Percentiles rank a stretch among this genome's conserved stretches.
These are phyloP conservation scores for Drosophila leonis DNA, from an alignment of 2,888 invertebrate species.

Conservation along the genomic window DNA sequence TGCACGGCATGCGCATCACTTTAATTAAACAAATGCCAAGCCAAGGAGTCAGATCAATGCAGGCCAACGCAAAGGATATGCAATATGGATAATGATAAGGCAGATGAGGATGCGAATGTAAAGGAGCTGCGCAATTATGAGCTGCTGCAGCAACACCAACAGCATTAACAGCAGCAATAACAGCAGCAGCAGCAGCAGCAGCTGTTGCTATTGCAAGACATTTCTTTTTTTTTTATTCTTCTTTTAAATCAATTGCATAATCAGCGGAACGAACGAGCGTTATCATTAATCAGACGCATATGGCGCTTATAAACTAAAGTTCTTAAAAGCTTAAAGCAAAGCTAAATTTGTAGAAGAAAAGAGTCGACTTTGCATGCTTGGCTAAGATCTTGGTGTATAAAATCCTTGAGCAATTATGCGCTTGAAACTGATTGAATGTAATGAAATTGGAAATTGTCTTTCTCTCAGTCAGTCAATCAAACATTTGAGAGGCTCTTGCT, in stretches of 20 bases:
- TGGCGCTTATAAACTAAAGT: conserved; percentile 39
- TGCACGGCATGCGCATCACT: conserved; percentile 61
- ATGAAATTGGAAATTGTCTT: background rate
- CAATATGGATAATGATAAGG: conserved; percentile 30
- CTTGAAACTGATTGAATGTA: background rate
- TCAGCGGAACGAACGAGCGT: conserved; percentile 20
- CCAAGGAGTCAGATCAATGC: conserved; percentile 66
- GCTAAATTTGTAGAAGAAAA: too few species aligned
- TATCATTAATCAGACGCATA: conserved; percentile 46
- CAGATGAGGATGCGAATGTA: background rate
- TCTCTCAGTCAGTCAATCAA: background rate
- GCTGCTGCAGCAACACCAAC: background rate
- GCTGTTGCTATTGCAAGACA: background rate
- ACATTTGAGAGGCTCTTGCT: background rate
- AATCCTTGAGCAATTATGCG: background rate
- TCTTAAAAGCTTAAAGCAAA: conserved; percentile 5
- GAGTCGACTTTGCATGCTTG: background rate
- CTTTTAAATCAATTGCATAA: conserved; percentile 47
- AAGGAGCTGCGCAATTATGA: conserved; percentile 40
- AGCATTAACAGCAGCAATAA: background rate
- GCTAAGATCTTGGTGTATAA: background rate
- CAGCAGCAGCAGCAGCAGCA: background rate
- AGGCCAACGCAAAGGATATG: conserved; percentile 27
- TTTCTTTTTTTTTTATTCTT: background rate
- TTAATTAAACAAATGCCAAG: conserved; percentile 78